A percentile compares a stretch with the other conserved stretches of the same genome.
These are phyloP conservation scores for Agrotis ipsilon DNA, from an alignment of 2,888 invertebrate genomes.

Conservation along the genomic window DNA sequence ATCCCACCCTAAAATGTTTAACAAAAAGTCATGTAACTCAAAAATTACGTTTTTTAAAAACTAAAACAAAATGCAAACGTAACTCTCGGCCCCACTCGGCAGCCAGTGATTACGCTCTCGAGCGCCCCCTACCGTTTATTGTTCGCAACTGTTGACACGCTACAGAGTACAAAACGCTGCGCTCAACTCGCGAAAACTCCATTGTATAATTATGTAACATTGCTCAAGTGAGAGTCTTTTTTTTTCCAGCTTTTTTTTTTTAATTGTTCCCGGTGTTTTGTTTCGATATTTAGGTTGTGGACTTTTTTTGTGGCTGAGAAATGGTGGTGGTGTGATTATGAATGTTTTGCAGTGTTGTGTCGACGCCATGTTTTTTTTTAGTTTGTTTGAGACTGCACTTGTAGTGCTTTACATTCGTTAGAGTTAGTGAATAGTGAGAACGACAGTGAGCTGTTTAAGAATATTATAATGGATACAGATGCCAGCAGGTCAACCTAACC, in stretches of 20 bases:
- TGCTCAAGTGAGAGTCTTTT: slow-evolving; percentile 59
- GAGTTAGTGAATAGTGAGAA: background rate
- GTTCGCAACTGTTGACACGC: slow-evolving; percentile 67
- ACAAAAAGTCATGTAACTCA: background rate
- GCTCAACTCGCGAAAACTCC: slow-evolving; percentile 55
- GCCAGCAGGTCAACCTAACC: too few relatives aligned
- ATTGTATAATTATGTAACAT: slow-evolving; percentile 68
- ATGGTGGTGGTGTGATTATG: slow-evolving; percentile 32
- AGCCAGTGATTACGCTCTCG: slow-evolving; percentile 65
- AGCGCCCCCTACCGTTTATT: slow-evolving; percentile 62
- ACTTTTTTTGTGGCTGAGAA: slow-evolving; percentile 31
- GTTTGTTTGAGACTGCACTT: background rate
- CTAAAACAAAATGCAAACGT: slow-evolving; percentile 53
- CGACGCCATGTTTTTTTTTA: background rate
- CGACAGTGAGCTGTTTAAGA: background rate
- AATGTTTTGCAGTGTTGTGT: slow-evolving; percentile 8
- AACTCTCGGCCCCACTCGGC: slow-evolving; percentile 53
- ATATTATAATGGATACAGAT: too few relatives aligned
- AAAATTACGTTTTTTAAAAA: slow-evolving; percentile 45
- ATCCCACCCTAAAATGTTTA: too few relatives aligned
- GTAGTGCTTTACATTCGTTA: background rate
- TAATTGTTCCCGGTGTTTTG: slow-evolving; percentile 60
- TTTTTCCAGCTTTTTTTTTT: slow-evolving; percentile 59
- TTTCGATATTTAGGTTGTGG: slow-evolving; percentile 64
- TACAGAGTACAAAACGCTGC: slow-evolving; percentile 43